phyloP scores from a whole-genome alignment of 2,888 invertebrate genomes.

The Heliconius erato region DNA sequence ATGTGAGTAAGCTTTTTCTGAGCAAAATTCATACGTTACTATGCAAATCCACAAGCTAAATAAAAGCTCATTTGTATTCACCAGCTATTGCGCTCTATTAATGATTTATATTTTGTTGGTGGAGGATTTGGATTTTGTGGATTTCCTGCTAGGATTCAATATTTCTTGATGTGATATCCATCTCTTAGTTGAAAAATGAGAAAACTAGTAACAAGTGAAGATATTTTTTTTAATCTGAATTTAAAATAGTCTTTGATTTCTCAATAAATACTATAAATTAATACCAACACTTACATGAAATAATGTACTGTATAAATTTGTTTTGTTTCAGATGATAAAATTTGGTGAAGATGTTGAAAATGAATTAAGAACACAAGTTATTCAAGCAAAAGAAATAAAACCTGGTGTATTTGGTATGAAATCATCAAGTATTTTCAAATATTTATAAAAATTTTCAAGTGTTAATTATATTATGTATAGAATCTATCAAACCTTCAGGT shows the following conservation, averaged over 20 bases:
- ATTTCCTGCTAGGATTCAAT: neutral
- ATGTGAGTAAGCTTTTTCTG: too few species aligned
- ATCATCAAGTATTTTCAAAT: neutral
- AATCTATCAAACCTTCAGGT: too few species aligned
- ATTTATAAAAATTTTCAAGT: neutral
- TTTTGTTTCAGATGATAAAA: conserved; percentile 87
- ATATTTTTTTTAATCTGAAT: neutral
- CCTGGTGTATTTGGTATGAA: conserved; percentile 88
- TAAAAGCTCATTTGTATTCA: too few species aligned
- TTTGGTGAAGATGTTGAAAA: conserved; percentile 89
- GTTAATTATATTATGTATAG: too few species aligned
- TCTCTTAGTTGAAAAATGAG: too few species aligned
- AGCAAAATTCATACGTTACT: neutral
- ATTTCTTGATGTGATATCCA: neutral
- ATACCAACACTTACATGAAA: neutral
- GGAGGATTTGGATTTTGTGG: neutral
- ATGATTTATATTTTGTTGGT: neutral
- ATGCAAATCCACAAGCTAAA: too few species aligned
- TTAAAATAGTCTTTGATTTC: neutral
- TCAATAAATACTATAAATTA: neutral
- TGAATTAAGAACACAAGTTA: conserved; percentile 89
- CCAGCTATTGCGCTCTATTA: neutral
- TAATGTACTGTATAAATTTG: conserved; percentile 27
- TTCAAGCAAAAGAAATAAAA: conserved; percentile 89
- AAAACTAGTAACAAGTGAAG: neutral